A percentile compares a stretch with the other conserved stretches of the same genome.
Conservation (phyloP, 2,888 invertebrate species). For the Andricus quercusramuli region DNA sequence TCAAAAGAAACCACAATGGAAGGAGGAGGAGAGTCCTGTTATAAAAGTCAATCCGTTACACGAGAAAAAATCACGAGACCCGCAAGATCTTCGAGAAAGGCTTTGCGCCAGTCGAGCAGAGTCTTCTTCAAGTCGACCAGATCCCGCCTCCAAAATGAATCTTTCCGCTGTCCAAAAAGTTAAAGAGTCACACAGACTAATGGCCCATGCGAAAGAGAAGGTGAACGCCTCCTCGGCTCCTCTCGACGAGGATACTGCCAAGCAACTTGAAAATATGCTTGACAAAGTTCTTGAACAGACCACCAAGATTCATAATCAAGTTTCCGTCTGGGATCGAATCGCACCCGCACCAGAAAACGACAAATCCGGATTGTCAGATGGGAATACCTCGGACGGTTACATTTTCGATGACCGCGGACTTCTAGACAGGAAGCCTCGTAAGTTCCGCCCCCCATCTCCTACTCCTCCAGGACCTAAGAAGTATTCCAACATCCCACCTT, state of each 20-base stretch:
- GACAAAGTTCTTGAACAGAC: constrained; percentile 74
- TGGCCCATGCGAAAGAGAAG: constrained; percentile 71
- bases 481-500: constrained; percentile 47
- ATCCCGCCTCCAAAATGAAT: constrained; percentile 52
- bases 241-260: constrained; percentile 70
- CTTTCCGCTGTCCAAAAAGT: constrained; percentile 63
- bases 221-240: constrained; percentile 62
- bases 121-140: constrained; percentile 60
- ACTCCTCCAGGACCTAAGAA: constrained; percentile 46
- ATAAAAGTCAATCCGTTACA: constrained; percentile 61
- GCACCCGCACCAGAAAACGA: constrained; percentile 63
- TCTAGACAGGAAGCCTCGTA: neutral
- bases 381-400: constrained; percentile 39
- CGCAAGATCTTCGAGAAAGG: constrained; percentile 68
- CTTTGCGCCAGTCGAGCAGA: constrained; percentile 66
- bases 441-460: neutral
- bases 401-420: neutral
- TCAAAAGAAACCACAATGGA: constrained; percentile 48
- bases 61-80: constrained; percentile 66
- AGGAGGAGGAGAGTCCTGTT: constrained; percentile 53
- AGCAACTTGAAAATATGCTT: constrained; percentile 72
- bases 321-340: constrained; percentile 77
- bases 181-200: constrained; percentile 69
- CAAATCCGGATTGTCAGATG: neutral
- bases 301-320: constrained; percentile 72